Evolutionary conservation across 1,140 invertebrate genomes (phyloP).

Genomic region (Zophobas atratus): DNA sequence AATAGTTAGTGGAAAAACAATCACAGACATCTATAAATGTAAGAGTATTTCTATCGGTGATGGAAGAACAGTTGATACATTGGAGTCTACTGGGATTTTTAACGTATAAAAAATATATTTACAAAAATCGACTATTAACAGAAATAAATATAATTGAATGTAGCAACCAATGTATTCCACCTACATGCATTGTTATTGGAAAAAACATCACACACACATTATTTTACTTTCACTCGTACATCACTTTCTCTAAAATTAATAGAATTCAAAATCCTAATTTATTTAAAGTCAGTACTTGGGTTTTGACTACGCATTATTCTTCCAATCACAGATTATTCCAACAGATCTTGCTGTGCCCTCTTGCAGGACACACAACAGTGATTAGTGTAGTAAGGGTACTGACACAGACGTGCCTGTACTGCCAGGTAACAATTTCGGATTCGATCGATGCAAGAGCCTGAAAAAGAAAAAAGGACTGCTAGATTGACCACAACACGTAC

Average conservation of each 20-base stretch:
- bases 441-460: constrained; percentile 78
- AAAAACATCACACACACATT: constrained; percentile 30
- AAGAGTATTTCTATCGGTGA: constrained; percentile 44
- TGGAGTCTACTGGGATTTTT: constrained; percentile 25
- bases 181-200: constrained; percentile 38
- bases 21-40: constrained; percentile 55
- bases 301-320: constrained; percentile 51
- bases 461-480: constrained; percentile 50
- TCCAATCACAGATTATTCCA: constrained; percentile 59
- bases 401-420: constrained; percentile 84
- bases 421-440: constrained; percentile 83
- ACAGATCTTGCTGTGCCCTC: constrained; percentile 63
- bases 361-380: constrained; percentile 84
- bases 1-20: constrained; percentile 52
- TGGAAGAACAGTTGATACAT: constrained; percentile 23
- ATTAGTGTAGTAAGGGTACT: constrained; percentile 84
- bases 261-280: constrained; percentile 15
- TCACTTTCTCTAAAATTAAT: constrained; percentile 17
- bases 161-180: constrained; percentile 32
- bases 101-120: constrained; percentile 31
- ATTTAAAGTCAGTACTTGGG: constrained; percentile 52
- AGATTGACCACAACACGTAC: no score
- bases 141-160: constrained; percentile 32
- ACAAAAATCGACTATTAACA: constrained; percentile 15
- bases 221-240: constrained; percentile 49